phyloP scores from a whole-genome alignment of 2,888 invertebrate genomes.

The Dicyrtomina minuta region DNA sequence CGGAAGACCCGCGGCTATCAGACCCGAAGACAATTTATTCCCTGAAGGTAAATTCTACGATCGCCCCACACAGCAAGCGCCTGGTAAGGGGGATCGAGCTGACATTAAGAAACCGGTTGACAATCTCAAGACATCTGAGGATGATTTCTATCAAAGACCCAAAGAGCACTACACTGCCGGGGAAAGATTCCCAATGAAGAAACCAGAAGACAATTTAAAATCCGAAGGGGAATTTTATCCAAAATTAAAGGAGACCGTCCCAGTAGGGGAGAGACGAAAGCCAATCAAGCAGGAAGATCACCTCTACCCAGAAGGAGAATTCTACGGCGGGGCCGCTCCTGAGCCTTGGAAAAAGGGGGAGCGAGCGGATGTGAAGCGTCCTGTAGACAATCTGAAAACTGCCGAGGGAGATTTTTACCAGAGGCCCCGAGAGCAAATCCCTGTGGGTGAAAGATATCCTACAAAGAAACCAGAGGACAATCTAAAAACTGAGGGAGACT shows the following conservation, averaged over 20 bases:
- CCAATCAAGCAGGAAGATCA: slow-evolving; percentile 59
- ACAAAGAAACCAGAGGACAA: slow-evolving; percentile 63
- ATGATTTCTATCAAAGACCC: slow-evolving; percentile 64
- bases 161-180: slow-evolving; percentile 58
- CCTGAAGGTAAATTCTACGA: slow-evolving; percentile 58
- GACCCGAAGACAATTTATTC: slow-evolving; percentile 55
- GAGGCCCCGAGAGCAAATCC: slow-evolving; percentile 57
- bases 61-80: slow-evolving; percentile 41
- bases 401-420: slow-evolving; percentile 67
- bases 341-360: slow-evolving; percentile 57
- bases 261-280: slow-evolving; percentile 54
- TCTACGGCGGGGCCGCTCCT: slow-evolving; percentile 55
- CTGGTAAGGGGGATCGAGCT: slow-evolving; percentile 53
- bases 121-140: slow-evolving; percentile 63
- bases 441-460: slow-evolving; percentile 59
- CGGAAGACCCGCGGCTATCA: slow-evolving; percentile 59
- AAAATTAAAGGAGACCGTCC: slow-evolving; percentile 32
- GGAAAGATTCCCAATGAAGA: slow-evolving; percentile 58
- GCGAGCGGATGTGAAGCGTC: slow-evolving; percentile 56
- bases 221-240: slow-evolving; percentile 60
- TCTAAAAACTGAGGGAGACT: slow-evolving; percentile 62
- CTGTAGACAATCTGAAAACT: slow-evolving; percentile 61
- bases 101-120: slow-evolving; percentile 59
- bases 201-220: slow-evolving; percentile 63
- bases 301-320: slow-evolving; percentile 29